Evolutionary conservation across 2,113 vertebrate species (phyloP).

Genomic region (Pampusana beccarii): DNA sequence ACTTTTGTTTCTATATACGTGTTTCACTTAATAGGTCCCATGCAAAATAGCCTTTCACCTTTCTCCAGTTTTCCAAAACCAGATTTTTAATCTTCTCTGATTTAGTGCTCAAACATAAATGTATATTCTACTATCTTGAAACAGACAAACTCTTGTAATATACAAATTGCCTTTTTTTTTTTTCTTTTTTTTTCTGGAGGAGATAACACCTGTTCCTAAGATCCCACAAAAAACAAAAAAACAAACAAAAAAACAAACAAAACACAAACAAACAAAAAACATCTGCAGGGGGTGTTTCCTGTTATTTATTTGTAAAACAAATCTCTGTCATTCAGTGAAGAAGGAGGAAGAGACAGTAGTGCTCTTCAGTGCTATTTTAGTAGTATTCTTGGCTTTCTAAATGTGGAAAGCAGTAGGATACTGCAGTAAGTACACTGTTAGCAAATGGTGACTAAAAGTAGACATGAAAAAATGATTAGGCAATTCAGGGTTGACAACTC

Average conservation of each 20-base stretch:
- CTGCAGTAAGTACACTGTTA: background rate
- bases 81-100: background rate
- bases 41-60: background rate
- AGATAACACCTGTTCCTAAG: background rate
- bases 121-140: background rate
- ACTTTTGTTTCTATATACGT: background rate
- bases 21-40: background rate
- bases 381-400: slow-evolving; percentile 9
- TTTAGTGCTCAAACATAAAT: background rate
- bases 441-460: slow-evolving; percentile 10
- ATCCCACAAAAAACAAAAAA: background rate
- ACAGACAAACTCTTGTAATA: background rate
- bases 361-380: background rate
- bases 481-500: background rate
- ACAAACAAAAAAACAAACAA: too few relatives aligned
- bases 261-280: background rate
- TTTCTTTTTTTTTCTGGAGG: background rate
- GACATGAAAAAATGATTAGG: slow-evolving; percentile 1
- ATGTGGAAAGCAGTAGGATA: background rate
- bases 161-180: background rate
- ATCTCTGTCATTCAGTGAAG: background rate
- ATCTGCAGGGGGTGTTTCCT: background rate
- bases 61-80: background rate
- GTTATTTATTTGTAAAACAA: slow-evolving; percentile 12
- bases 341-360: background rate